Conservation (phyloP, 2,888 invertebrate species). For the Cybosia mesomella region DNA sequence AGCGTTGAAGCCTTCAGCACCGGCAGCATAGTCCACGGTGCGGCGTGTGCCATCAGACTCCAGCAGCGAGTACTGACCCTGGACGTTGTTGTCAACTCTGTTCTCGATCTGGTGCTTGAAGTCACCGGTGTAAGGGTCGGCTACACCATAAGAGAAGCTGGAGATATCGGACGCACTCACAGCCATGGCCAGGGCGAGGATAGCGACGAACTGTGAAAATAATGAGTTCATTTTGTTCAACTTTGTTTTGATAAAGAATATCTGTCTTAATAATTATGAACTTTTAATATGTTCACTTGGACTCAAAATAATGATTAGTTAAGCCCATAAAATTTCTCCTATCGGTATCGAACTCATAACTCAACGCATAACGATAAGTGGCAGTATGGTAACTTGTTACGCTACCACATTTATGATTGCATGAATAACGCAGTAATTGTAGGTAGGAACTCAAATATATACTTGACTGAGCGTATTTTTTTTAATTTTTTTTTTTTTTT, state of each 20-base stretch:
- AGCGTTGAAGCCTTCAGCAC: conserved; percentile 84
- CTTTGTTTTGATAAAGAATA: too few species aligned
- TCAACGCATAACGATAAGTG: too few species aligned
- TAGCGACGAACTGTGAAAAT: conserved; percentile 63
- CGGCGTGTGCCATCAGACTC: conserved; percentile 84
- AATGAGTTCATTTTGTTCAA: background rate
- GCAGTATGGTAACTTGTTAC: background rate
- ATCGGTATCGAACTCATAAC: too few species aligned
- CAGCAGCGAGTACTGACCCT: conserved; percentile 70
- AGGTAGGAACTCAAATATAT: too few species aligned
- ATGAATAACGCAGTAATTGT: too few species aligned
- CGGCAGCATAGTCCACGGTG: conserved; percentile 85
- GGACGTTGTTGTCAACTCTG: conserved; percentile 58
- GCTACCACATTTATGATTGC: too few species aligned
- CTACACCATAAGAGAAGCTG: conserved; percentile 82
- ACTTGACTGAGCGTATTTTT: too few species aligned
- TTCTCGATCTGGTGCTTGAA: conserved; percentile 78
- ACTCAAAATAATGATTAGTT: too few species aligned
- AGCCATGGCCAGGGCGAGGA: conserved; percentile 65
- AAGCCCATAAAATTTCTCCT: too few species aligned
- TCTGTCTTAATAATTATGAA: too few species aligned
- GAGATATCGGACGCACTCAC: conserved; percentile 62
- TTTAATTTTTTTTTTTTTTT: too few species aligned
- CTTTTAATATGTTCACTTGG: too few species aligned
- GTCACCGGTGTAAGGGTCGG: conserved; percentile 84